Evolutionary conservation across 1,140 invertebrate species (phyloP).

Genomic region (Bombyx mori): DNA sequence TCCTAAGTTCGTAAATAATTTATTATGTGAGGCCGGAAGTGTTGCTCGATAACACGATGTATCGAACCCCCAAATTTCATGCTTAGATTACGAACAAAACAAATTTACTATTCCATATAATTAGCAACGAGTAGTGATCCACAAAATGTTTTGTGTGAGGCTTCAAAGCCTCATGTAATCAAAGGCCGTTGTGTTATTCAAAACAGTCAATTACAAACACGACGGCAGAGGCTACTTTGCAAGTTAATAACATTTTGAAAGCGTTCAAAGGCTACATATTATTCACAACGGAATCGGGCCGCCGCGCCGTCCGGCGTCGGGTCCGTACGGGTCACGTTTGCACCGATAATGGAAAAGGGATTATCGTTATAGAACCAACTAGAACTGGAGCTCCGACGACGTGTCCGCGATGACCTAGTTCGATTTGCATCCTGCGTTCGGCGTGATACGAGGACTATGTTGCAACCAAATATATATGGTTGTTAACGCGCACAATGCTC

Average conservation of each 20-base stretch:
- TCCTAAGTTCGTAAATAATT: too few species aligned
- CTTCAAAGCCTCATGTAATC: not conserved
- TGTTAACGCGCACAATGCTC: too few species aligned
- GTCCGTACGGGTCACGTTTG: conserved; percentile 22
- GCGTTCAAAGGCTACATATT: conserved; percentile 19
- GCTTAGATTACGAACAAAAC: too few species aligned
- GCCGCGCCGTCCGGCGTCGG: conserved; percentile 21
- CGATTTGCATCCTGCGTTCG: too few species aligned
- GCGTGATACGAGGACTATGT: too few species aligned
- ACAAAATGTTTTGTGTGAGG: too few species aligned
- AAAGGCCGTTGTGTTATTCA: not conserved
- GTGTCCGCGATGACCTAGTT: too few species aligned
- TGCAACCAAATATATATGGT: not conserved
- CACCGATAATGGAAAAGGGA: conserved; percentile 40
- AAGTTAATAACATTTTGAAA: conserved; percentile 28
- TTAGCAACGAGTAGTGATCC: too few species aligned
- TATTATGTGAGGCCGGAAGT: too few species aligned
- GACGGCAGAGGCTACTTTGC: conserved; percentile 19
- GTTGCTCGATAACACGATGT: too few species aligned
- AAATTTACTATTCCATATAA: too few species aligned
- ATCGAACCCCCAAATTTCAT: too few species aligned
- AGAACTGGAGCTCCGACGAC: conserved; percentile 11
- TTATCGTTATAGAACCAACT: conserved; percentile 24
- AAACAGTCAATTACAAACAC: conserved; percentile 12
- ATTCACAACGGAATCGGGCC: conserved; percentile 16